phyloP scores from a whole-genome alignment of 2,113 vertebrate species.

The Ondatra zibethicus region DNA sequence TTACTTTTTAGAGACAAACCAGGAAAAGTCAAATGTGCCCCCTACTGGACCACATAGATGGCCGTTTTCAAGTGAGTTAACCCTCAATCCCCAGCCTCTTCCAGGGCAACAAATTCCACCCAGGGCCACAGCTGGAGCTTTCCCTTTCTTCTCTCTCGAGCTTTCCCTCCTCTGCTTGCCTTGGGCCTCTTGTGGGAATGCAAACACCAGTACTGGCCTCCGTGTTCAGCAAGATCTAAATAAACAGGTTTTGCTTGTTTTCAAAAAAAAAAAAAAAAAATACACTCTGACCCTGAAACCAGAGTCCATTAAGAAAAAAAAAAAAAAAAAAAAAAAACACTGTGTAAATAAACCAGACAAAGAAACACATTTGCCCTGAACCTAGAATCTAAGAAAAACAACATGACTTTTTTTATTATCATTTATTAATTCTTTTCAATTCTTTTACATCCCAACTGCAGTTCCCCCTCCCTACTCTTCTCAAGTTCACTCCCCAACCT shows the following conservation, averaged over 20 bases:
- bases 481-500: too few species aligned
- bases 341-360: too few species aligned
- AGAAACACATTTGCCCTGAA: too few species aligned
- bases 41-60: background rate
- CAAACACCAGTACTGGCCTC: background rate
- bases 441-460: too few species aligned
- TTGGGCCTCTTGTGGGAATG: background rate
- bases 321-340: too few species aligned
- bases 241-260: background rate
- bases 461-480: too few species aligned
- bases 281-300: too few species aligned
- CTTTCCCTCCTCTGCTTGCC: background rate
- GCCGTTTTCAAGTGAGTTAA: background rate
- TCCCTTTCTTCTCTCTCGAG: background rate
- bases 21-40: background rate
- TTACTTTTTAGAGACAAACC: background rate
- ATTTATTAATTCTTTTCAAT: too few species aligned
- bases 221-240: background rate
- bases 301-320: too few species aligned
- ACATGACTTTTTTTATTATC: too few species aligned
- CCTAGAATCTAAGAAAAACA: too few species aligned
- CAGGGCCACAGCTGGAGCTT: background rate
- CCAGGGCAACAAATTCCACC: background rate
- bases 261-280: background rate
- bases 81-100: too few species aligned